Conservation (phyloP, 2,113 vertebrate genomes). For the Gymnogyps californianus region DNA sequence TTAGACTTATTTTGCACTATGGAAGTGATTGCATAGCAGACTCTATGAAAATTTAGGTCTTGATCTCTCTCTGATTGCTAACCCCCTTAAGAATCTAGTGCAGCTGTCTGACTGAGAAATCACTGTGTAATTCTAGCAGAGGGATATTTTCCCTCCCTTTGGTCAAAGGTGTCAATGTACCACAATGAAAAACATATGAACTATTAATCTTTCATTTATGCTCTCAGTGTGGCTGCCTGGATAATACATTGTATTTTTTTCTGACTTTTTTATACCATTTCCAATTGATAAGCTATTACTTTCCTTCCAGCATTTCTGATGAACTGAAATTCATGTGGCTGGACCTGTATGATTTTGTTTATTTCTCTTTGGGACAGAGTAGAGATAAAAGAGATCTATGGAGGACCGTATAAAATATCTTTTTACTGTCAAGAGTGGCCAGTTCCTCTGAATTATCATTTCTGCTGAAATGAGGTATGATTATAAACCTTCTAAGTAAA, state of each 20-base stretch:
- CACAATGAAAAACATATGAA: neutral
- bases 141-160: neutral
- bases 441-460: neutral
- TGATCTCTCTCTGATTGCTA: neutral
- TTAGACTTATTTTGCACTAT: neutral
- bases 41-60: neutral
- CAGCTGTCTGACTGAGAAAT: neutral
- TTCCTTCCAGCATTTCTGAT: neutral
- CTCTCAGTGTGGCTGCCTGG: neutral
- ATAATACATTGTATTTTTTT: neutral
- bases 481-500: neutral
- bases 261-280: neutral
- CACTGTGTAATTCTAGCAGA: neutral
- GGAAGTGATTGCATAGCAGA: neutral
- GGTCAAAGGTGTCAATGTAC: neutral
- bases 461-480: neutral
- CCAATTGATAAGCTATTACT: neutral
- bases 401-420: neutral
- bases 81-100: neutral
- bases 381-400: neutral
- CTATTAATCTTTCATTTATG: conserved; percentile 14
- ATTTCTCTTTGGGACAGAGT: neutral
- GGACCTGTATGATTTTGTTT: neutral
- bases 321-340: neutral
- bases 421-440: neutral